phyloP scores from a whole-genome alignment of 1,140 invertebrate species.

The Homarus americanus region DNA sequence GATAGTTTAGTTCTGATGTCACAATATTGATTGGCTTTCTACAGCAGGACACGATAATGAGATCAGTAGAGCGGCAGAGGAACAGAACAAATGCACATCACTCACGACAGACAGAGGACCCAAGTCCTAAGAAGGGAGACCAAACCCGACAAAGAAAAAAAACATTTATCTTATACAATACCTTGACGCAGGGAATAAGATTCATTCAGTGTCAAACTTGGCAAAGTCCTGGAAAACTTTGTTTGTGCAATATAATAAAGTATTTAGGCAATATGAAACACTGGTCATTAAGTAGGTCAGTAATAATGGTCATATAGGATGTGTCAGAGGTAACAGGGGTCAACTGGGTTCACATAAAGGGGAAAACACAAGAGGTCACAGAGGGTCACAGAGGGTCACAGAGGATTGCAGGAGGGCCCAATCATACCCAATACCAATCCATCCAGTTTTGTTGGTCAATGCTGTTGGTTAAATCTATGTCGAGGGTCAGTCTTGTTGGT shows the following conservation, averaged over 20 bases:
- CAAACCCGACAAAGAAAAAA: background rate
- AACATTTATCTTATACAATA: constrained; percentile 3
- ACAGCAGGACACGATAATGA: background rate
- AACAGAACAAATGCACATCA: background rate
- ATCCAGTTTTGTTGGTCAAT: too few relatives aligned
- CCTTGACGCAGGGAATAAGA: constrained; percentile 4
- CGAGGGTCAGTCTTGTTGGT: too few relatives aligned
- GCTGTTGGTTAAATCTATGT: too few relatives aligned
- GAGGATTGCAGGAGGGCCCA: too few relatives aligned
- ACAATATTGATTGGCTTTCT: background rate
- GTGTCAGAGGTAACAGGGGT: background rate
- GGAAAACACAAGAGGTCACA: too few relatives aligned
- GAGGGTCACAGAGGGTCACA: too few relatives aligned
- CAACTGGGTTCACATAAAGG: background rate
- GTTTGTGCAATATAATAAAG: constrained; percentile 5
- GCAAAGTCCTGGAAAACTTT: constrained; percentile 18
- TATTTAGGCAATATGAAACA: background rate
- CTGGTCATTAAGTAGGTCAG: background rate
- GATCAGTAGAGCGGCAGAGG: background rate
- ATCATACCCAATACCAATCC: too few relatives aligned
- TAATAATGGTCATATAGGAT: background rate
- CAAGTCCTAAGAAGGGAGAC: background rate
- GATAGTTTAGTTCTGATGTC: background rate
- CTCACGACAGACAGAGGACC: too few relatives aligned
- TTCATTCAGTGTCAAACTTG: constrained; percentile 25